Conservation (phyloP, 2,888 invertebrate species). For the Ochlodes sylvanus region DNA sequence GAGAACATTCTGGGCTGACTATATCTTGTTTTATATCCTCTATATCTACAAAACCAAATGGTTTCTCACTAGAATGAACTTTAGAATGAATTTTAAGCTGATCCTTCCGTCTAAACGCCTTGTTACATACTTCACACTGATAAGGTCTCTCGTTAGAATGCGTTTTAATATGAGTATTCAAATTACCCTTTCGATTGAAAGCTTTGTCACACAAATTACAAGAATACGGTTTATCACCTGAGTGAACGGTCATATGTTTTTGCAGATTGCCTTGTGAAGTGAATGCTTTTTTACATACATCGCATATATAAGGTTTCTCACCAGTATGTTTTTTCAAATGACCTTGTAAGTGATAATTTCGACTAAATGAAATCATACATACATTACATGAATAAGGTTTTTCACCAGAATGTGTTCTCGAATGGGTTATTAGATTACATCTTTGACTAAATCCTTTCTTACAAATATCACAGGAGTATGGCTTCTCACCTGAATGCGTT, state of each 20-base stretch:
- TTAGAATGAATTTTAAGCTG: slow-evolving; percentile 7
- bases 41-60: slow-evolving; percentile 6
- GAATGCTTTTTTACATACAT: neutral
- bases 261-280: neutral
- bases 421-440: no score
- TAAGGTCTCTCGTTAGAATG: neutral
- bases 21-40: neutral
- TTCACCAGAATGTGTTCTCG: no score
- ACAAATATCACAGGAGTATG: no score
- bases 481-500: no score
- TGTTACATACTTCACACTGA: neutral
- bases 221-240: neutral
- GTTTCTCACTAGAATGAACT: neutral
- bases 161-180: neutral
- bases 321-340: slow-evolving; percentile 2
- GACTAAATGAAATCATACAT: neutral
- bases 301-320: neutral
- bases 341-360: neutral
- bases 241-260: neutral
- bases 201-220: neutral
- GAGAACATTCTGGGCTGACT: neutral
- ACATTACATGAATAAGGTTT: neutral
- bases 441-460: no score
- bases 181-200: neutral
- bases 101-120: neutral